phyloP scores from a whole-genome alignment of 2,888 invertebrate species.

The Sialis fuliginosa region DNA sequence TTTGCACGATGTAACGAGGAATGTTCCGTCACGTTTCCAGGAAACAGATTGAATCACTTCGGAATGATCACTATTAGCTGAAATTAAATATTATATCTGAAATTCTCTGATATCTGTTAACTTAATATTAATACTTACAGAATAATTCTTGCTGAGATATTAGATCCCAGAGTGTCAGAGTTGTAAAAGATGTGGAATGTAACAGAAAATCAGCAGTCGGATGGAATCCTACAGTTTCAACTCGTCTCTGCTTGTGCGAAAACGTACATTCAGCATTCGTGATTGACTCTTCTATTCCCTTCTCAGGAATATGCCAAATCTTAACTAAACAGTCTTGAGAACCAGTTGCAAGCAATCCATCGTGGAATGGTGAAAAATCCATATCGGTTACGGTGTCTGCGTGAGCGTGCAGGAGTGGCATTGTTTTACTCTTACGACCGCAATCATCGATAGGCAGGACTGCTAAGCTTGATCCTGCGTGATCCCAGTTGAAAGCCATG shows the following conservation, averaged over 20 bases:
- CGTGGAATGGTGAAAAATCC: constrained; percentile 91
- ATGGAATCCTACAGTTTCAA: constrained; percentile 83
- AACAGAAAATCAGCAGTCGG: constrained; percentile 81
- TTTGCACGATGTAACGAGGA: constrained; percentile 74
- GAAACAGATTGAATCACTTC: constrained; percentile 80
- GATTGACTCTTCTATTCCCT: constrained; percentile 57
- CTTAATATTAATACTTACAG: constrained; percentile 33
- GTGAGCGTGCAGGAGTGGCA: constrained; percentile 73
- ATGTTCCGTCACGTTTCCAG: constrained; percentile 77
- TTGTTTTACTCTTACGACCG: constrained; percentile 74
- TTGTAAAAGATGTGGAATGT: constrained; percentile 67
- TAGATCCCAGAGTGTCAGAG: constrained; percentile 74
- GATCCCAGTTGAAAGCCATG: constrained; percentile 92
- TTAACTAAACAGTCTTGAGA: constrained; percentile 80
- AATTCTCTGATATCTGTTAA: too few relatives aligned
- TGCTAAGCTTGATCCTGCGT: constrained; percentile 79
- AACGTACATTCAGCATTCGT: constrained; percentile 65
- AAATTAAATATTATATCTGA: constrained; percentile 4
- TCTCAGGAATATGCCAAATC: constrained; percentile 77
- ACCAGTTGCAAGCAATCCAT: constrained; percentile 78
- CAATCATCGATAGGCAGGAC: constrained; percentile 75
- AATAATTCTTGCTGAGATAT: constrained; percentile 64
- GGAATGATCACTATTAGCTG: constrained; percentile 54
- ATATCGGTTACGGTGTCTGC: constrained; percentile 87
- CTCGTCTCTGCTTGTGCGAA: constrained; percentile 65